A percentile compares a stretch with the other conserved stretches of the same genome.
phyloP scores from a whole-genome alignment of 2,888 invertebrate species.

The Drosophila siamana region DNA sequence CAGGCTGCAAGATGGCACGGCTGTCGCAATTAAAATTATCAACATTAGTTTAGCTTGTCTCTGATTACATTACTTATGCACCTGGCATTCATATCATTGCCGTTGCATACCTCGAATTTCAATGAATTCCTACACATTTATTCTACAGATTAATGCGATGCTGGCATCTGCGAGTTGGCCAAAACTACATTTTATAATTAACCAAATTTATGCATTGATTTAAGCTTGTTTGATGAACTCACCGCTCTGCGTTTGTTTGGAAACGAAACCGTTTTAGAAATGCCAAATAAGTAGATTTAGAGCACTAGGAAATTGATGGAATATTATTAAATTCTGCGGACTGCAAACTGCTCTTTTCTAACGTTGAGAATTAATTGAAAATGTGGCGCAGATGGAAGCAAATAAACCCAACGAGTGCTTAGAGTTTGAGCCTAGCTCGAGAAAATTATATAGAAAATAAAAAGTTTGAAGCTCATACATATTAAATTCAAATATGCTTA shows the following conservation, averaged over 20 bases:
- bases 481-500: not conserved
- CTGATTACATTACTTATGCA: slow-evolving; percentile 45
- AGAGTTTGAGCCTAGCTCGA: too few species aligned
- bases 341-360: too few species aligned
- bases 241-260: not conserved
- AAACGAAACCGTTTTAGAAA: not conserved
- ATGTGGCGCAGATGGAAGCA: not conserved
- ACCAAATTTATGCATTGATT: slow-evolving; percentile 12
- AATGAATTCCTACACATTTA: not conserved
- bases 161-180: not conserved
- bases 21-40: slow-evolving; percentile 43
- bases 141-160: not conserved
- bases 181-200: slow-evolving; percentile 7
- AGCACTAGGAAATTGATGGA: not conserved
- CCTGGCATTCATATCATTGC: slow-evolving; percentile 5
- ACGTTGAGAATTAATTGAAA: too few species aligned
- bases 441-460: not conserved
- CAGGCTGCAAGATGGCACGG: too few species aligned
- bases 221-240: slow-evolving; percentile 11
- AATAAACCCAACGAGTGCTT: too few species aligned
- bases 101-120: not conserved
- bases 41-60: slow-evolving; percentile 31
- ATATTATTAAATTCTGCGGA: too few species aligned
- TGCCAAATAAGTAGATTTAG: not conserved
- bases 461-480: not conserved